Conservation (phyloP, 2,888 invertebrate species). For the Syrphus vitripennis region DNA sequence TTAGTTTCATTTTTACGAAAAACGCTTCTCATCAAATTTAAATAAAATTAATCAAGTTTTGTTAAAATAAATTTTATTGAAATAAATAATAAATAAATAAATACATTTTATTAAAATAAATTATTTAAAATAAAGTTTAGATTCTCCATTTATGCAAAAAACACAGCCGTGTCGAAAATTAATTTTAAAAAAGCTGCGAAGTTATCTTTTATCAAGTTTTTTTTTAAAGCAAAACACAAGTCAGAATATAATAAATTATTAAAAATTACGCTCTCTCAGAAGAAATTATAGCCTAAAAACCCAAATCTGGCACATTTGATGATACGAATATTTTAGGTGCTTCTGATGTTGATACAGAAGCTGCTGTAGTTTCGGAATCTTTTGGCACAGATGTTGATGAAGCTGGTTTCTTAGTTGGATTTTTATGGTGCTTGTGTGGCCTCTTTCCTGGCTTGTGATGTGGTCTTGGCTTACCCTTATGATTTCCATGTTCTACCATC, state of each 20-base stretch:
- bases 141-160: too few species aligned
- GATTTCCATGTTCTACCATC: neutral
- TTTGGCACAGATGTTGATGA: too few species aligned
- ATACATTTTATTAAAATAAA: too few species aligned
- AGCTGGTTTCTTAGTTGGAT: conserved; percentile 3
- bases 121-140: too few species aligned
- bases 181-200: too few species aligned
- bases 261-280: neutral
- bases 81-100: too few species aligned
- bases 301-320: neutral
- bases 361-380: too few species aligned
- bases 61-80: too few species aligned
- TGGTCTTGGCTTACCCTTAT: neutral
- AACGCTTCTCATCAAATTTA: too few species aligned
- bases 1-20: too few species aligned
- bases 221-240: neutral
- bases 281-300: neutral
- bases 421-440: neutral
- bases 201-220: neutral
- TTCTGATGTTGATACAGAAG: neutral
- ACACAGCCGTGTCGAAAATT: too few species aligned
- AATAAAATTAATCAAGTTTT: too few species aligned
- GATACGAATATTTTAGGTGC: neutral
- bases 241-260: neutral
- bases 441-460: conserved; percentile 1